Evolutionary conservation across 2,797 vertebrate species (phyloP).

Genomic region (Ibycter americanus): DNA sequence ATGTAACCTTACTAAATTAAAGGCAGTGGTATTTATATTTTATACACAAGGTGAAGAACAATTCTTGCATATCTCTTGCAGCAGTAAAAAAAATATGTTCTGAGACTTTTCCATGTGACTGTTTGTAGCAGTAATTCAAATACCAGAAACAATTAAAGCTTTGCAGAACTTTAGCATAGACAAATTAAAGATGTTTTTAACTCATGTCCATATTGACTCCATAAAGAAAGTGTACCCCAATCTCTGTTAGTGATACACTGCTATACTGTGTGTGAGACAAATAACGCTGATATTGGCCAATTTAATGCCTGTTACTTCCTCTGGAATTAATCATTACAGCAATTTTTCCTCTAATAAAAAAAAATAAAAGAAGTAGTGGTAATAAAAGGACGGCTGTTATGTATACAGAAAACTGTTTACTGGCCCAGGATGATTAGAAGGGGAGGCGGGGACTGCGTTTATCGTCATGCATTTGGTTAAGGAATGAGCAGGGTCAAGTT

Average conservation of each 20-base stretch:
- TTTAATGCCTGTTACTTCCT: neutral
- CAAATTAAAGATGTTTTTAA: neutral
- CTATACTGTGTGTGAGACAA: neutral
- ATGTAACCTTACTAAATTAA: neutral
- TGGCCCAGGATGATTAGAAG: neutral
- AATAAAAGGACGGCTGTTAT: neutral
- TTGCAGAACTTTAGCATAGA: neutral
- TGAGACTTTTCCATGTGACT: neutral
- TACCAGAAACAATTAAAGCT: neutral
- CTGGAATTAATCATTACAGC: neutral
- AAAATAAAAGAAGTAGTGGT: neutral
- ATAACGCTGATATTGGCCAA: neutral
- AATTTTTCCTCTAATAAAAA: neutral
- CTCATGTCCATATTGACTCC: neutral
- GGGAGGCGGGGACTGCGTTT: accelerated
- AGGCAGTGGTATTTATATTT: neutral
- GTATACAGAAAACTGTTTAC: neutral
- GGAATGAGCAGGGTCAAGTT: neutral
- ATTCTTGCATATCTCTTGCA: neutral
- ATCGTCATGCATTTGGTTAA: neutral
- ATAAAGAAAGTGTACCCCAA: neutral
- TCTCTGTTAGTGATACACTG: neutral
- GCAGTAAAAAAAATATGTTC: neutral
- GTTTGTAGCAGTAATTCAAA: neutral
- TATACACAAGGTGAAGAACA: neutral